Evolutionary conservation across 2,113 vertebrate species (phyloP).

Genomic region (Cinclus cinclus): DNA sequence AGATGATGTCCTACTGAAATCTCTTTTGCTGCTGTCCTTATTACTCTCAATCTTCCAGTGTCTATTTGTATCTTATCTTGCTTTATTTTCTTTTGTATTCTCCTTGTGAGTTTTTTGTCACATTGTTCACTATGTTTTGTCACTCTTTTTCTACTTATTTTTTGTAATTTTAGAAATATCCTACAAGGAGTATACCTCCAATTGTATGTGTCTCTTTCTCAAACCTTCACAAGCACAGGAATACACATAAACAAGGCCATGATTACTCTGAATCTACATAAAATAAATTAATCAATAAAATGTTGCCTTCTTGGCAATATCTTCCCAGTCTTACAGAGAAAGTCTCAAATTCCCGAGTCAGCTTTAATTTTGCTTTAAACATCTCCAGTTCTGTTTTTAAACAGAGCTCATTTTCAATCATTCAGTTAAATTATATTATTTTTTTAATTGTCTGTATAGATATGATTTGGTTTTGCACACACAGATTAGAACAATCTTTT

Average conservation of each 20-base stretch:
- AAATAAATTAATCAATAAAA: background rate
- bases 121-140: background rate
- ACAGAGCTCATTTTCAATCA: background rate
- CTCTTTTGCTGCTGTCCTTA: background rate
- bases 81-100: background rate
- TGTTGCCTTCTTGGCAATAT: background rate
- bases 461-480: rapidly evolving
- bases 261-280: background rate
- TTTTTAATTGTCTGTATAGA: background rate
- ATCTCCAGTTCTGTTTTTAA: background rate
- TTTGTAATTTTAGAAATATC: background rate
- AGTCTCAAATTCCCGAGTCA: background rate
- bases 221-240: background rate
- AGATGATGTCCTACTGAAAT: background rate
- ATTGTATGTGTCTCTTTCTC: background rate
- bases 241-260: background rate
- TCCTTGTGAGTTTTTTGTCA: background rate
- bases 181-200: background rate
- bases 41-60: background rate
- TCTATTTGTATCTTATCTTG: background rate
- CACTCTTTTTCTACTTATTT: background rate
- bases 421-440: background rate
- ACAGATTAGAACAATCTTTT: background rate
- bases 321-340: background rate
- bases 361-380: background rate